phyloP scores from a whole-genome alignment of 2,797 vertebrate species.

The Diplodus puntazzo region DNA sequence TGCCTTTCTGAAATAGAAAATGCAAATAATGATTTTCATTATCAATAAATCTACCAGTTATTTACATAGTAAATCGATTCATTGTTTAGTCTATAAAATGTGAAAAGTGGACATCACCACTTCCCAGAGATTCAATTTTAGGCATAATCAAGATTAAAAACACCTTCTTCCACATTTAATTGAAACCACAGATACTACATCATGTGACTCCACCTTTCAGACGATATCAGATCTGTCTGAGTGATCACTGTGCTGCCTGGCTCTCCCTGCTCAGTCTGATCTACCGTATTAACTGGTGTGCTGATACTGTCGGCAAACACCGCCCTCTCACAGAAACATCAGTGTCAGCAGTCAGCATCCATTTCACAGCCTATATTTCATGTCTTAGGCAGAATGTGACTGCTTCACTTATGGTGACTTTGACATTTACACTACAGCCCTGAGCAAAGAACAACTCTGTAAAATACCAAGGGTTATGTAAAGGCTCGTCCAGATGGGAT shows the following conservation, averaged over 20 bases:
- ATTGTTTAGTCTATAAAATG: no score
- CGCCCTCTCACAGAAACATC: conserved; percentile 32
- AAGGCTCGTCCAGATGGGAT: conserved; percentile 53
- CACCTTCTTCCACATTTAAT: neutral
- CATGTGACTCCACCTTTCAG: neutral
- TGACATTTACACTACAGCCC: conserved; percentile 66
- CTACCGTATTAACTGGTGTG: neutral
- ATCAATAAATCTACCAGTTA: no score
- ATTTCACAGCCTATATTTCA: conserved; percentile 33
- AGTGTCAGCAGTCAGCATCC: conserved; percentile 45
- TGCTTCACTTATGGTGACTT: conserved; percentile 41
- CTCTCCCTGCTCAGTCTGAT: neutral
- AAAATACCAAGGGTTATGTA: conserved; percentile 70
- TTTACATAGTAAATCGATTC: no score
- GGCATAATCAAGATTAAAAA: neutral
- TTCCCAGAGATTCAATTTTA: neutral
- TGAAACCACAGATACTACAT: neutral
- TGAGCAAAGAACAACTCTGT: conserved; percentile 46
- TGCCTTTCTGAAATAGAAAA: no score
- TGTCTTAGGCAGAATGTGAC: conserved; percentile 26
- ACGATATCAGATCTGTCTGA: neutral
- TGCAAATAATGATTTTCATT: no score
- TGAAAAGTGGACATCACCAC: no score
- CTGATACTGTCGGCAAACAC: conserved; percentile 27
- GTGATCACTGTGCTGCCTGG: neutral